Base-by-base conservation (phyloP, 2,888 invertebrate genomes). In the Proisotoma minuta region DNA sequence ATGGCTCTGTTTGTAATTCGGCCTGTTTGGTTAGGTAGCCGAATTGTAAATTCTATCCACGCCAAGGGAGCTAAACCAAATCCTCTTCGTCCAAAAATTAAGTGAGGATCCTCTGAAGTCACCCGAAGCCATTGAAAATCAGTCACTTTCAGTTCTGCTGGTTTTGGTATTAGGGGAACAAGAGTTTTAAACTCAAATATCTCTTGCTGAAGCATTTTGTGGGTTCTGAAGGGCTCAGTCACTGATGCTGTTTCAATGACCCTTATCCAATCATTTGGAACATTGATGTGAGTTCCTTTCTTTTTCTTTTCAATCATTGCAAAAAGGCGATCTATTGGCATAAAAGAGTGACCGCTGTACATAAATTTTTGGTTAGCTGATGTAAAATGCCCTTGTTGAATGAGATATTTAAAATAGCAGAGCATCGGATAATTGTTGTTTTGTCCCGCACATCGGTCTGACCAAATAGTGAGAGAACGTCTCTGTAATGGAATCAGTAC, bases 381-480 rank as follows among this genome's bases (percentile, higher is more conserved):
- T 5, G 47, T 47, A 18, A 47, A 47, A 47, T 47, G n/a, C n/a
- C 20, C n/a, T n/a, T n/a, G 15, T 47, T 47, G 47, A 47, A 47
- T 47, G 47, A 47, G 47, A 47, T n/a, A 47, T 18, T 47, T 47
- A 18, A 47, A 47, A 47, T 10, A 18, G n/a, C 47, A 47, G 5
- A 56, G 4, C 5, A 56, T 39, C 24, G 29, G 56, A 8, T 20
- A 56, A 28, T 56, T 56, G 40, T 56, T 56, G 15, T 18, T 56
- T 20, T 56, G 56, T 2, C 56, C 56, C 3, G 39, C 20, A 39
- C 56, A 56, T 22, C 56, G 24, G 24, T 56, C 56, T 3, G 20
- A 39, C 56, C 56, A 56, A 4, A 12, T 15, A 3, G 22, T 23
- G 3, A 39, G 24, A 5, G 39, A 39, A 3, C 56, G 3, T 39